These are phyloP conservation scores for Megatriorchis doriae DNA, from an alignment of 2,113 vertebrate species.

Conservation along the genomic window DNA sequence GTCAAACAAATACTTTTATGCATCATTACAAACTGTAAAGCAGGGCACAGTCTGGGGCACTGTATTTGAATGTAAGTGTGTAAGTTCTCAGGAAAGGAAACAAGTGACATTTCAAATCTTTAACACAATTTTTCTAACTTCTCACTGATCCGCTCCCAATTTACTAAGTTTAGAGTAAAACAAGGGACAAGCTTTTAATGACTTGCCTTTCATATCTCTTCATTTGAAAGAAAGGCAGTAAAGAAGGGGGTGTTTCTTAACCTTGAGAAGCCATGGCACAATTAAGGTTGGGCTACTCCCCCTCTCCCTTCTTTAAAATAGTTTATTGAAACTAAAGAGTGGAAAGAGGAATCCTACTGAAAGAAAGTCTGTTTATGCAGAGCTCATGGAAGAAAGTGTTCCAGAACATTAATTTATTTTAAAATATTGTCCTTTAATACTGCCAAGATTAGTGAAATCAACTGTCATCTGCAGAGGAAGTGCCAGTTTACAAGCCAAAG, in stretches of 20 bases:
- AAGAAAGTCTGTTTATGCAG: not conserved
- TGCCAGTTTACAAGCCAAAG: not conserved
- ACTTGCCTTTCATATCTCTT: not conserved
- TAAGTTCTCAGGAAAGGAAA: not conserved
- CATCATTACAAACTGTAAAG: not conserved
- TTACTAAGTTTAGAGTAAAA: not conserved
- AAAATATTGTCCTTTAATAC: constrained; percentile 11
- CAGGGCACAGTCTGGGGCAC: not conserved
- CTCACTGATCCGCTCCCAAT: not conserved
- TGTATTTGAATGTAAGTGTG: not conserved
- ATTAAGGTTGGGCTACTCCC: not conserved
- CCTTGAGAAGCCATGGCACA: not conserved
- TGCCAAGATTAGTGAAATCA: constrained; percentile 25
- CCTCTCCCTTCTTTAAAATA: not conserved
- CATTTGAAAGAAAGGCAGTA: not conserved
- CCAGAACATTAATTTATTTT: constrained; percentile 17
- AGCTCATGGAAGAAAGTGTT: not conserved
- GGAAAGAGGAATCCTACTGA: not conserved
- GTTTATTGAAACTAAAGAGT: not conserved
- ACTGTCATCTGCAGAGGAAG: not conserved
- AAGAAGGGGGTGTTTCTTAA: not conserved
- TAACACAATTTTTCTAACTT: not conserved
- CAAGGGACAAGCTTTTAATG: not conserved
- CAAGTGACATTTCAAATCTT: not conserved
- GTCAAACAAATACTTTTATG: not conserved